Evolutionary conservation across 1,140 invertebrate species (phyloP), one percentile per base, ranked within the genome.

Genomic region (Acromyrmex charruanus): DNA sequence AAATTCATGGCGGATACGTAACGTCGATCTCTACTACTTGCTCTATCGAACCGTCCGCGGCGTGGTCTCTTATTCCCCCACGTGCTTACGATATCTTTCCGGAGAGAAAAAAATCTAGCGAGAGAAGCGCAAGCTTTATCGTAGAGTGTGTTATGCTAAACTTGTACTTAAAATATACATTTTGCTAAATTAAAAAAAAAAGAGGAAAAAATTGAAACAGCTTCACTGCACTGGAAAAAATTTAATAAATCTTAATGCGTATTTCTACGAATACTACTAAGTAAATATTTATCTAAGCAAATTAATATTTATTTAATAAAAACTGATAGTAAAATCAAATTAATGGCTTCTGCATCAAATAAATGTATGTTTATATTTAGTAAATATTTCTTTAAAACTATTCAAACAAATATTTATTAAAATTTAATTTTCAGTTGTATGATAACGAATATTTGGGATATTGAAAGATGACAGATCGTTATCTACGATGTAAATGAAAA

Each of bases 1-100:
- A 91, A 91, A 91, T 91, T 91, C 85, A 89, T 91, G 85, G 53
- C 71, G 61, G 16, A 51, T 21, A 21, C 31, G n/a, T 53, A 69
- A 77, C 79, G 55, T 12, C 12, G 51, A 74, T 80, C 87, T 55
- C 35, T 4, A 49, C 75, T 18, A 55, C 39, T 74, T 5, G 51
- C 3, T 18, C 51, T 68, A 21, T 58, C 39, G 9, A 44, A 44
- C 9, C 21, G 16, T 35, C 31, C 31, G 6, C 31, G 31, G 5
- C 9, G 25, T 21, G 16, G 16, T n/a, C 18, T 7, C 14, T 35
- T 18, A 6, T 7, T 31, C 77, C 6, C 59, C 59, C n/a, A 49
- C 28, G 25, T 31, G 63, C n/a, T 39, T 59, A 12, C 49, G 61
- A 66, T 65, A 59, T 58, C 39, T 21, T 72, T 59, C 14, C 18